These are phyloP conservation scores for Coenonympha arcania DNA, from an alignment of 2,888 invertebrate genomes.

Conservation along the genomic window DNA sequence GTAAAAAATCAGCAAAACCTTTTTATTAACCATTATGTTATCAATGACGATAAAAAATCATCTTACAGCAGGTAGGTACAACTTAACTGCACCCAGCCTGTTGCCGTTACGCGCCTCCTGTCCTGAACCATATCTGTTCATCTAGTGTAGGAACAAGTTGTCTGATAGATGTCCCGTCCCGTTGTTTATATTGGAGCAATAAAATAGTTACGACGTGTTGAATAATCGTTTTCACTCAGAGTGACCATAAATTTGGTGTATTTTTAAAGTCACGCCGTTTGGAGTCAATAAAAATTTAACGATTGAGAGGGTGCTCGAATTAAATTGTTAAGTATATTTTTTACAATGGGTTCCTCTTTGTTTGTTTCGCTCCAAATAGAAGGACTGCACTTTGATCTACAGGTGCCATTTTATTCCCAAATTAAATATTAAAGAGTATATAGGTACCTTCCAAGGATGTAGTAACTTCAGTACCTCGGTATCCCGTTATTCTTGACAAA, in stretches of 20 bases:
- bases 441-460: too few relatives aligned
- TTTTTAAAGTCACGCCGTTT: constrained; percentile 72
- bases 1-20: too few relatives aligned
- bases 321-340: constrained; percentile 60
- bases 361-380: constrained; percentile 16
- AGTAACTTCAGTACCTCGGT: too few relatives aligned
- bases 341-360: constrained; percentile 41
- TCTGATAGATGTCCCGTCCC: constrained; percentile 51
- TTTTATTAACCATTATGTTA: too few relatives aligned
- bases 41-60: too few relatives aligned
- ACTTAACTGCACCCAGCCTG: too few relatives aligned
- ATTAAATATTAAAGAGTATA: too few relatives aligned
- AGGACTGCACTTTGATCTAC: not conserved
- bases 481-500: too few relatives aligned
- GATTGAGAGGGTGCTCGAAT: constrained; percentile 63
- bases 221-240: constrained; percentile 70
- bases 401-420: too few relatives aligned
- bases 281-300: constrained; percentile 72
- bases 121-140: too few relatives aligned
- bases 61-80: too few relatives aligned
- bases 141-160: constrained; percentile 26
- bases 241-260: constrained; percentile 73
- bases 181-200: constrained; percentile 68
- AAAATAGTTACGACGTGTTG: constrained; percentile 73
- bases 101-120: too few relatives aligned